Conservation (phyloP, 2,888 invertebrate genomes). For the Xylocampa areola region DNA sequence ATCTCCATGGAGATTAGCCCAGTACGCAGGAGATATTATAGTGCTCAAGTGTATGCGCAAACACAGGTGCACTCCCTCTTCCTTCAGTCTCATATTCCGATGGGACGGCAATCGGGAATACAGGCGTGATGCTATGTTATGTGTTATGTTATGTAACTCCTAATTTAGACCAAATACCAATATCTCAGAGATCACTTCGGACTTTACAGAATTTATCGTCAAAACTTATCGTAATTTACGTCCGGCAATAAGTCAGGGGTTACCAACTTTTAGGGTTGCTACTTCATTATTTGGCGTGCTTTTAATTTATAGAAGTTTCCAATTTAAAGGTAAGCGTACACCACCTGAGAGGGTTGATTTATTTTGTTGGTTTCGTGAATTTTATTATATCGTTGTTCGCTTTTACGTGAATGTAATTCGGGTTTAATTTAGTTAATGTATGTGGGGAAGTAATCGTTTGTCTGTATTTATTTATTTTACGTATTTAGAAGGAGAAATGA, state of each 20-base stretch:
- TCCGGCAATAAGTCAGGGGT: slow-evolving; percentile 83
- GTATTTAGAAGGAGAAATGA: neutral
- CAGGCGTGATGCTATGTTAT: too few relatives aligned
- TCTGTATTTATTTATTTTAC: slow-evolving; percentile 5
- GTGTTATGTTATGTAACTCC: slow-evolving; percentile 27
- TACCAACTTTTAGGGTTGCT: slow-evolving; percentile 74
- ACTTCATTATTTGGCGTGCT: slow-evolving; percentile 85
- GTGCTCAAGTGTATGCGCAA: too few relatives aligned
- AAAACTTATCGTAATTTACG: slow-evolving; percentile 86
- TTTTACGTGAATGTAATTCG: slow-evolving; percentile 37
- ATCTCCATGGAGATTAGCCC: too few relatives aligned
- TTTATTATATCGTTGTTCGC: slow-evolving; percentile 54
- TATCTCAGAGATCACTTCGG: slow-evolving; percentile 54
- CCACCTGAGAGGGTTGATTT: slow-evolving; percentile 74
- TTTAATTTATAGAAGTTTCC: slow-evolving; percentile 86
- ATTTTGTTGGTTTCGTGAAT: slow-evolving; percentile 48
- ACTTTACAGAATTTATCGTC: slow-evolving; percentile 77
- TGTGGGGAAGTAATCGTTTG: slow-evolving; percentile 21
- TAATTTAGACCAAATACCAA: slow-evolving; percentile 22
- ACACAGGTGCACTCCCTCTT: too few relatives aligned
- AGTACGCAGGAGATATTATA: too few relatives aligned
- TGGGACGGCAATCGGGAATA: too few relatives aligned
- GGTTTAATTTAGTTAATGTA: slow-evolving; percentile 35
- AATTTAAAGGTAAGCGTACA: slow-evolving; percentile 68
- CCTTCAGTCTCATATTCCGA: too few relatives aligned